These are phyloP conservation scores for Typhlichthys subterraneus DNA, from an alignment of 2,797 vertebrate genomes.

Conservation along the genomic window DNA sequence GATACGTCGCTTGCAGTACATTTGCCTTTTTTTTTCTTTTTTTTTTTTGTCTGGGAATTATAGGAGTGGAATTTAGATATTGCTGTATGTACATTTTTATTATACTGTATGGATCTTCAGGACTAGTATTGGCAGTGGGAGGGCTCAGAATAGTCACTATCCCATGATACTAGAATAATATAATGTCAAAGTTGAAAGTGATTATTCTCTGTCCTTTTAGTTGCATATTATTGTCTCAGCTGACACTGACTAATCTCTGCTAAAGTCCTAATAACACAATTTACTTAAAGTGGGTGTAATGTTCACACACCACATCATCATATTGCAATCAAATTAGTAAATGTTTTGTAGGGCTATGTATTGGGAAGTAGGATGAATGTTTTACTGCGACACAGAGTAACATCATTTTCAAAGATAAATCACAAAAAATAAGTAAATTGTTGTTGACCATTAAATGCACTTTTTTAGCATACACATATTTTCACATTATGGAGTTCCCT, in stretches of 20 bases:
- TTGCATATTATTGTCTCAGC: not conserved
- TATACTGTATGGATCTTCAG: not conserved
- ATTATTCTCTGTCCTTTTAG: not conserved
- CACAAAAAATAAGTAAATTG: too few species aligned
- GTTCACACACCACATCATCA: constrained; percentile 43
- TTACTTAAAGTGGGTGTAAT: constrained; percentile 16
- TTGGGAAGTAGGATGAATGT: too few species aligned
- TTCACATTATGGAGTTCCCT: too few species aligned
- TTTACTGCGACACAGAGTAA: too few species aligned
- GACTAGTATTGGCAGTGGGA: not conserved
- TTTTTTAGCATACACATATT: too few species aligned
- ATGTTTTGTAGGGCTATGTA: constrained; percentile 8
- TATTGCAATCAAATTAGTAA: constrained; percentile 39
- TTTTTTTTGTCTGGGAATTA: not conserved
- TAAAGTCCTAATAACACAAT: constrained; percentile 25
- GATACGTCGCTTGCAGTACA: constrained; percentile 17
- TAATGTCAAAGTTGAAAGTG: not conserved
- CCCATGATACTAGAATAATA: not conserved
- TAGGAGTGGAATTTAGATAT: not conserved
- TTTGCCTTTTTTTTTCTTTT: not conserved
- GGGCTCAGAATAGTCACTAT: not conserved
- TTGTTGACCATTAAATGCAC: too few species aligned
- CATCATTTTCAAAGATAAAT: too few species aligned
- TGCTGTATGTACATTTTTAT: not conserved
- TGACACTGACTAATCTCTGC: constrained; percentile 14